These are phyloP conservation scores for Pipistrellus pipistrellus DNA, from an alignment of 2,797 vertebrate genomes.

Conservation along the genomic window DNA sequence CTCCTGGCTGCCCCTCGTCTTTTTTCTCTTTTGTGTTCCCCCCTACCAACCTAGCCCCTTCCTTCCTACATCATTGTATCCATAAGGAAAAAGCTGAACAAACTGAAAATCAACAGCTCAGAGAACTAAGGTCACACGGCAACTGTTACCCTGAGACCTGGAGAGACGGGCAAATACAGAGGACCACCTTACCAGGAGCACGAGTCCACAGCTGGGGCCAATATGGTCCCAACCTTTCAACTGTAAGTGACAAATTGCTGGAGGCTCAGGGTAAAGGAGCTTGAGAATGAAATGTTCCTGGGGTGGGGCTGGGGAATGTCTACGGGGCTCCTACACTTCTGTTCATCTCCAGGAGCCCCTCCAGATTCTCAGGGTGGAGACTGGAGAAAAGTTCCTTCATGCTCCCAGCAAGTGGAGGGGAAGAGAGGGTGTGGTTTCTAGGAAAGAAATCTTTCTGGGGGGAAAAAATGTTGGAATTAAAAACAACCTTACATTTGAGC, in stretches of 20 bases:
- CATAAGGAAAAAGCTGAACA: neutral
- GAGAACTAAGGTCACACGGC: neutral
- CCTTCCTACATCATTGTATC: neutral
- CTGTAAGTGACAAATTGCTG: neutral
- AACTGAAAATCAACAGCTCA: neutral
- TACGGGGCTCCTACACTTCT: neutral
- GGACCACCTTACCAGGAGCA: neutral
- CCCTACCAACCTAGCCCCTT: neutral
- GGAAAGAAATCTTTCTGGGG: neutral
- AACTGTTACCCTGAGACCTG: neutral
- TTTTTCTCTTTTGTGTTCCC: neutral
- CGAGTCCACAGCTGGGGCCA: too few species aligned
- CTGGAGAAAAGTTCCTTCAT: neutral
- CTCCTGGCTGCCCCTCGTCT: neutral
- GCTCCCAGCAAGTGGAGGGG: neutral
- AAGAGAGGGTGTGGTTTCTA: neutral
- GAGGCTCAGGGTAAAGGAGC: neutral
- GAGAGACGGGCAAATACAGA: neutral
- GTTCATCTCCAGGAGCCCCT: neutral
- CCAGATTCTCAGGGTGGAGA: neutral
- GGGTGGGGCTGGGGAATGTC: neutral
- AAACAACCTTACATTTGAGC: neutral
- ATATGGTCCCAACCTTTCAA: accelerated
- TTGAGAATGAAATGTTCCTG: neutral
- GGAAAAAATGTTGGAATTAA: neutral